Evolutionary conservation across 2,797 vertebrate genomes (phyloP).

Genomic region (Antrozous pallidus): DNA sequence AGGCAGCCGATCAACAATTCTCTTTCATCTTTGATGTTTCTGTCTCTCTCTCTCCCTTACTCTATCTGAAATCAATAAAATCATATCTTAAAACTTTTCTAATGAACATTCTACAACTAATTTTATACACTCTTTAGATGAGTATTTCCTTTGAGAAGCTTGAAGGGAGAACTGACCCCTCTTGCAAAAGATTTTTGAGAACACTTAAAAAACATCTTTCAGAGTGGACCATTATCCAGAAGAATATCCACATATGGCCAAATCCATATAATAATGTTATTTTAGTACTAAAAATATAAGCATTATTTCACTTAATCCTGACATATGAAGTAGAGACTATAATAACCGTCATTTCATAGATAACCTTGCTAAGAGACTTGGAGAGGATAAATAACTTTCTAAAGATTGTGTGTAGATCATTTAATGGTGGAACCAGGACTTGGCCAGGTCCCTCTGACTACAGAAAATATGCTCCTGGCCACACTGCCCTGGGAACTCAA

Average conservation of each 20-base stretch:
- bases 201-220: background rate
- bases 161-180: background rate
- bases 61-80: too few relatives aligned
- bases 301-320: too few relatives aligned
- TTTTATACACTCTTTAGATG: background rate
- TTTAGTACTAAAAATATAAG: too few relatives aligned
- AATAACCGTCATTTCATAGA: background rate
- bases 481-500: too few relatives aligned
- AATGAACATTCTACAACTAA: background rate
- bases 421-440: background rate
- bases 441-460: fast-evolving
- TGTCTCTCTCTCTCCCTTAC: too few relatives aligned
- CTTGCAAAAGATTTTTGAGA: background rate
- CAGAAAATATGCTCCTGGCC: background rate
- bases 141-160: background rate
- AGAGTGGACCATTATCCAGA: background rate
- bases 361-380: background rate
- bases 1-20: too few relatives aligned
- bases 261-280: background rate
- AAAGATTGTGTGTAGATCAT: fast-evolving
- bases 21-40: too few relatives aligned
- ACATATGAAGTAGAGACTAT: background rate
- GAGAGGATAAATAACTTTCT: background rate
- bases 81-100: too few relatives aligned
- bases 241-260: background rate